Evolutionary conservation across 2,113 vertebrate species (phyloP).

Genomic region (Campylomormyrus tamandua): DNA sequence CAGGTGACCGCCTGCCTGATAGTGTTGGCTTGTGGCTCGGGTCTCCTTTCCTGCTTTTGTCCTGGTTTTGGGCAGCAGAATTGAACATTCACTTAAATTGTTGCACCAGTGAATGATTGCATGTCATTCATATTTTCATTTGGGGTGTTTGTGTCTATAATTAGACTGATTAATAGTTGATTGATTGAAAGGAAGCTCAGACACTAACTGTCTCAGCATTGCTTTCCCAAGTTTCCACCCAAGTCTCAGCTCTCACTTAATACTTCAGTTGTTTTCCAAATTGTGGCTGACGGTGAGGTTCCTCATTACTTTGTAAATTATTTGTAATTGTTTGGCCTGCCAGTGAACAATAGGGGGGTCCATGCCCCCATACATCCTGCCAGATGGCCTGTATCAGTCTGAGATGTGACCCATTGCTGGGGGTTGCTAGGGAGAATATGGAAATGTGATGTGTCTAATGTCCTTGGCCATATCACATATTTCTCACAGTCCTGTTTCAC

Average conservation of each 20-base stretch:
- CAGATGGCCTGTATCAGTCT: background rate
- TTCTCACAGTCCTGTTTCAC: background rate
- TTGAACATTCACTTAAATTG: background rate
- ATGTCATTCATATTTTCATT: background rate
- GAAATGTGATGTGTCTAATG: background rate
- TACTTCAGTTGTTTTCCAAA: background rate
- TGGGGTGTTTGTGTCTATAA: background rate
- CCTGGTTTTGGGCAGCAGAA: background rate
- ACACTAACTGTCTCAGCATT: background rate
- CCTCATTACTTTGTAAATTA: background rate
- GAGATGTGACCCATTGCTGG: background rate
- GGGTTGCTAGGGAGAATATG: background rate
- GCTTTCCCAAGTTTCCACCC: background rate
- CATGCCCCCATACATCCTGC: background rate
- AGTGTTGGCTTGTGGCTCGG: background rate
- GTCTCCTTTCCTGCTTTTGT: background rate
- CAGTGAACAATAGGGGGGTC: background rate
- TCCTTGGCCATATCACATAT: background rate
- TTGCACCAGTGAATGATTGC: background rate
- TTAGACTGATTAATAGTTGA: background rate
- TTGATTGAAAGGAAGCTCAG: background rate
- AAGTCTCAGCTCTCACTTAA: background rate
- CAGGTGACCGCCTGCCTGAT: slow-evolving; percentile 57
- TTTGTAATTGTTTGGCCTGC: background rate
- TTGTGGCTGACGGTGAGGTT: background rate